These are phyloP conservation scores for Phaenicophaeus curvirostris DNA, from an alignment of 2,797 vertebrate species.

Conservation along the genomic window DNA sequence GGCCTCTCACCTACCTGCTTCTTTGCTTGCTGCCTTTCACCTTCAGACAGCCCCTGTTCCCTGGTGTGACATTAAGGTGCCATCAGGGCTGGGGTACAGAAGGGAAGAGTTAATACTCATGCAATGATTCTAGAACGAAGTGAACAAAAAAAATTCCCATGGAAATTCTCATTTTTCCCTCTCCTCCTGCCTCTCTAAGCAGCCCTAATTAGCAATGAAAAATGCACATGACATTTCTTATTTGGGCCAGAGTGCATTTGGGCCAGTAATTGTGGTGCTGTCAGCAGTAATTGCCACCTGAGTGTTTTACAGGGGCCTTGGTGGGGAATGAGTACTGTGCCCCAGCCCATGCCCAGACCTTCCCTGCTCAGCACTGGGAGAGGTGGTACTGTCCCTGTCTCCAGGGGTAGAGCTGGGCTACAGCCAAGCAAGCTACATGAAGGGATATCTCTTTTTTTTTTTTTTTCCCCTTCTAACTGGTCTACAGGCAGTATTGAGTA, in stretches of 20 bases:
- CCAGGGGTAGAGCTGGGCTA: background rate
- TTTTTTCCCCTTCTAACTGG: background rate
- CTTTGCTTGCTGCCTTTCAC: background rate
- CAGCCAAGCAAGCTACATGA: background rate
- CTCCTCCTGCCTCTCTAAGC: background rate
- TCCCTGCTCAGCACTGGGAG: background rate
- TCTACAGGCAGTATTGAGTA: background rate
- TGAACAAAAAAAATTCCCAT: background rate
- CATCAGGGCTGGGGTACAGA: background rate
- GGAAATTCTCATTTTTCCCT: background rate
- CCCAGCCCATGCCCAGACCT: background rate
- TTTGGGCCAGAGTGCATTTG: background rate
- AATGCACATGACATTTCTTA: background rate
- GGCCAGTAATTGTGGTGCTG: background rate
- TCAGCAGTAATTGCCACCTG: background rate
- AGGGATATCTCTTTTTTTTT: background rate
- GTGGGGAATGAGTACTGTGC: fast-evolving
- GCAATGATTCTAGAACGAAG: background rate
- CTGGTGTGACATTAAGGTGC: fast-evolving
- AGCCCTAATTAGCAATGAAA: background rate
- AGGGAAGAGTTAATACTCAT: background rate
- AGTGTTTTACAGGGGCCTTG: background rate
- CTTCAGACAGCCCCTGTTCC: background rate
- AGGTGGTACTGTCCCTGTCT: fast-evolving
- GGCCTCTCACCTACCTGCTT: background rate